Base-by-base conservation (phyloP, 2,888 invertebrate species). In the Phalera bucephala region DNA sequence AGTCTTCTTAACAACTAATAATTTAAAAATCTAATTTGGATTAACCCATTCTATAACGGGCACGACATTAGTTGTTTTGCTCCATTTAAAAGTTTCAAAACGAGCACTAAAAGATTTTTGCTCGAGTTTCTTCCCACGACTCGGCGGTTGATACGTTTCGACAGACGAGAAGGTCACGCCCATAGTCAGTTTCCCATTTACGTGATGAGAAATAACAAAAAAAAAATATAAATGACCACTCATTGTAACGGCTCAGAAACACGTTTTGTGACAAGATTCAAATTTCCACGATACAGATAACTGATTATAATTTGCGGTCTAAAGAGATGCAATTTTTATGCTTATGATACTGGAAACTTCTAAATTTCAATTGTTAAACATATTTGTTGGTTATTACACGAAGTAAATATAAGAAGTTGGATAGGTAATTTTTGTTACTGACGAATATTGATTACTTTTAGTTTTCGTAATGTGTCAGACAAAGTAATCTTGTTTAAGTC, bases 81-180 rank as follows among this genome's bases (percentile, higher is more conserved):
- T 19, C 15, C 19, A 19, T 29, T 29, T 29, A 11, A 29, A 29
- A 29, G 5, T 26, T 6, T 4, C 32, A 21, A 20, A 9, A 13
- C 7, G 21, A 22, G 19, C 12, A 20, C 20, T 30, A 33, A 29
- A 19, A 19, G n/a, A n/a, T 33, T 31, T 46, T 47, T 31, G 12
- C 27, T 29, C 17, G 21, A 39, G 25, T 34, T 12, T 22, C 40
- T 50, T 50, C 46, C 45, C 43, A 62, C 47, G 45, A 51, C 14
- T 13, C 27, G n/a, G n/a, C 21, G n/a, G 9, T 33, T 4, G 17
- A 36, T 12, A 31, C 9, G 33, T 45, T 52, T 54, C 36, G 29
- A 38, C 43, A 48, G 44, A 29, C 26, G 32, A 28, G 15, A 52
- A 53, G 46, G 46, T 45, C 39, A 43, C 29, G 8, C 14, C 31